phyloP scores from a whole-genome alignment of 2,797 vertebrate genomes.

The Hydrolagus colliei region DNA sequence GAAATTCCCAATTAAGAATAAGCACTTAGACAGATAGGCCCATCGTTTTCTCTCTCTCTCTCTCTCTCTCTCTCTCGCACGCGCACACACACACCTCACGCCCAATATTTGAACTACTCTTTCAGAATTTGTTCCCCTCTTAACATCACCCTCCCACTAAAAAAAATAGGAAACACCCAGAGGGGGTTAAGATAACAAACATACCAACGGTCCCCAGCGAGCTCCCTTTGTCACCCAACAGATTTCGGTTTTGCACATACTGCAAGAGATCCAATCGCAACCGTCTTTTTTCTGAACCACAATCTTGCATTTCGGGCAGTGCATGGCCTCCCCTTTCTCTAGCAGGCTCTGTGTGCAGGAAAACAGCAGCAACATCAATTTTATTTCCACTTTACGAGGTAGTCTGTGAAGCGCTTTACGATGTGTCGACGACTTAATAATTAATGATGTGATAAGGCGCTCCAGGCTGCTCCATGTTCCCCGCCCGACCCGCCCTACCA shows the following conservation, averaged over 20 bases:
- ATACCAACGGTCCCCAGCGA: conserved; percentile 79
- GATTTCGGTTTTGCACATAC: conserved; percentile 86
- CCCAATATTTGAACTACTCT: not conserved
- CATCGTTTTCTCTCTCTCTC: no score
- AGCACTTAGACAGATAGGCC: no score
- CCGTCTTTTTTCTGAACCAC: conserved; percentile 89
- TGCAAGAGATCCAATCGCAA: conserved; percentile 88
- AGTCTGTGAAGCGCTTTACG: not conserved
- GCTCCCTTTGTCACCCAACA: conserved; percentile 93
- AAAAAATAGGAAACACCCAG: no score
- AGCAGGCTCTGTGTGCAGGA: conserved; percentile 59
- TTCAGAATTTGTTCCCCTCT: not conserved
- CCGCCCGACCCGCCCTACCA: no score
- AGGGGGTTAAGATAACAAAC: conserved; percentile 36
- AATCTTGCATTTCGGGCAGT: conserved; percentile 75
- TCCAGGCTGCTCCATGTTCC: not conserved
- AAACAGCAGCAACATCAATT: not conserved
- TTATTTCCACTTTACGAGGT: not conserved
- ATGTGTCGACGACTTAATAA: not conserved
- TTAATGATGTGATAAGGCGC: not conserved
- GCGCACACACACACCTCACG: no score
- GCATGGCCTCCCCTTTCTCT: conserved; percentile 77
- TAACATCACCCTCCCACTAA: not conserved
- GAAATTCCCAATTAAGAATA: no score
- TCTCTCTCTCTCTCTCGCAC: no score